Percentiles rank a stretch among this genome's conserved stretches.
phyloP scores from a whole-genome alignment of 2,113 vertebrate species.

The Alethe castanea region DNA sequence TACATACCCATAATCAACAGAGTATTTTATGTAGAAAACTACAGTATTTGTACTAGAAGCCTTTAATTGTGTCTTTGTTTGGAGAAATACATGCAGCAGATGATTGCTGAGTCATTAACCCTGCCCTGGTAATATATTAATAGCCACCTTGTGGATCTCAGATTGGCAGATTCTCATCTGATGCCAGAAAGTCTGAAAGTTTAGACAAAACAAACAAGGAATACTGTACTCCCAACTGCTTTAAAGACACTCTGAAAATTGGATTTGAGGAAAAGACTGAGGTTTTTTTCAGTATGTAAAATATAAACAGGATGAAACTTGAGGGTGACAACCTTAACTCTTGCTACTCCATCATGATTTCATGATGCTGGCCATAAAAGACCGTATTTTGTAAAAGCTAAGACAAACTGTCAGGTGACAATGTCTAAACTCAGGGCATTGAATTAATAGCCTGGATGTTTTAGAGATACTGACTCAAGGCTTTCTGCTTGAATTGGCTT shows the following conservation, averaged over 20 bases:
- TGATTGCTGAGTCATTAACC: neutral
- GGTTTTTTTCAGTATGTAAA: rapidly evolving
- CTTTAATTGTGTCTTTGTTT: neutral
- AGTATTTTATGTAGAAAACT: neutral
- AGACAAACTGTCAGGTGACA: neutral
- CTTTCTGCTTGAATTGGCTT: neutral
- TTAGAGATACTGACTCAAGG: neutral
- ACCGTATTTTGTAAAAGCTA: rapidly evolving
- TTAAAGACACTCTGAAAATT: neutral
- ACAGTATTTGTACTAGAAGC: neutral
- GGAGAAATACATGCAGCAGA: neutral
- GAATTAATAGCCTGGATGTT: neutral
- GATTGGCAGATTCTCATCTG: neutral
- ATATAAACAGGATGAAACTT: neutral
- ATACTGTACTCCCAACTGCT: neutral
- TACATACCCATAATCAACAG: neutral
- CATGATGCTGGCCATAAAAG: neutral
- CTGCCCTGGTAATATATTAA: neutral
- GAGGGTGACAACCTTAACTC: neutral
- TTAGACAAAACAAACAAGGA: neutral
- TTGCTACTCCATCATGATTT: neutral
- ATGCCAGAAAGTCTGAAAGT: neutral
- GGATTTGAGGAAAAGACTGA: neutral
- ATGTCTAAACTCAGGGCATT: neutral
- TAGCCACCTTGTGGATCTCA: neutral